These are phyloP conservation scores for Callocephalon fimbriatum DNA, from an alignment of 2,113 vertebrate species.

Conservation along the genomic window DNA sequence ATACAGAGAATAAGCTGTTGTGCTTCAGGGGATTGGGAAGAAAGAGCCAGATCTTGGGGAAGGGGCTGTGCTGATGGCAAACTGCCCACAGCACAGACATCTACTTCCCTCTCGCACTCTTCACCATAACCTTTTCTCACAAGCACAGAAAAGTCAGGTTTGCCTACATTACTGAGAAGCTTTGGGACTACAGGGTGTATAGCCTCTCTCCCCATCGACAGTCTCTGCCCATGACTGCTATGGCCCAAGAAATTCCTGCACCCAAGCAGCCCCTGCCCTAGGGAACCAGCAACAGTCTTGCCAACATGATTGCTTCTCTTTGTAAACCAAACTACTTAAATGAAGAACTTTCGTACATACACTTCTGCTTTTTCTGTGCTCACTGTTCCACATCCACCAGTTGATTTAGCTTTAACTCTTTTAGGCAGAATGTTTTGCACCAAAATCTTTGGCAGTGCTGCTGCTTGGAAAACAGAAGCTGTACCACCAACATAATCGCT, in stretches of 20 bases:
- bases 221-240: accelerated
- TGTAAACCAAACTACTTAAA: background rate
- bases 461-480: background rate
- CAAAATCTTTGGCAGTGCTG: background rate
- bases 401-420: background rate
- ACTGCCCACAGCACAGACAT: background rate
- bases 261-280: too few species aligned
- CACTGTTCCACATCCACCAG: background rate
- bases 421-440: background rate
- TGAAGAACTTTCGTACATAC: background rate
- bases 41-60: background rate
- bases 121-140: background rate
- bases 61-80: background rate
- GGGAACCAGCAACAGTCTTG: background rate
- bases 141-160: background rate
- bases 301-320: background rate
- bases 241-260: background rate
- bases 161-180: background rate
- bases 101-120: background rate
- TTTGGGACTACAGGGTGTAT: background rate
- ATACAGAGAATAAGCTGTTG: background rate
- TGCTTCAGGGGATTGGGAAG: background rate
- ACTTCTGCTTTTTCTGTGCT: background rate
- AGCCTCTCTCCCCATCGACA: background rate
- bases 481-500: background rate